phyloP scores from a whole-genome alignment of 2,797 vertebrate genomes.

The Spheniscus humboldti region DNA sequence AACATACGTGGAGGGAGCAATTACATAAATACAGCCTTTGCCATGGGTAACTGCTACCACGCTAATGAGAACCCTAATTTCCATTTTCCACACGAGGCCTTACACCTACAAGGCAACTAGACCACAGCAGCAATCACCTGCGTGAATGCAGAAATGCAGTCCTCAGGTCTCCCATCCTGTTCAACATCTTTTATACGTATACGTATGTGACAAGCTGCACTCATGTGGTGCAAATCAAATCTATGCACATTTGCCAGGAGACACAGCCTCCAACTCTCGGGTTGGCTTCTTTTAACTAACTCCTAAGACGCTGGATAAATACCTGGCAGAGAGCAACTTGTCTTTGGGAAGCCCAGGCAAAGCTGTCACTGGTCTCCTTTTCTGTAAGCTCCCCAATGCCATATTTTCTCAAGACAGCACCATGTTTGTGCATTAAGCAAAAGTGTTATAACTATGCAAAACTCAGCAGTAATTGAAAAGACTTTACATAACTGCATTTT shows the following conservation, averaged over 20 bases:
- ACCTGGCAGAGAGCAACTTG: not conserved
- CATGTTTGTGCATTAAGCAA: not conserved
- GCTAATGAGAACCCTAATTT: not conserved
- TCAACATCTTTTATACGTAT: fast-evolving
- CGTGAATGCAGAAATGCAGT: not conserved
- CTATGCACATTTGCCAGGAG: not conserved
- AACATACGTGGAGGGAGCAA: not conserved
- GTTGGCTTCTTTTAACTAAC: not conserved
- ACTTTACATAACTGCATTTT: not conserved
- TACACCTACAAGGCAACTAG: not conserved
- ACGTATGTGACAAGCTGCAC: not conserved
- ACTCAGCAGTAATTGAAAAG: not conserved
- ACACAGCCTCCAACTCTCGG: not conserved
- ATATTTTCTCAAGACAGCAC: not conserved
- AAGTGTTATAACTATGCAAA: not conserved
- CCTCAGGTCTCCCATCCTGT: not conserved
- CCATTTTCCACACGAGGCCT: not conserved
- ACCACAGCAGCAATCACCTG: not conserved
- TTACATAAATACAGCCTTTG: not conserved
- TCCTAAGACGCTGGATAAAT: not conserved
- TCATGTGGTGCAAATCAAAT: not conserved
- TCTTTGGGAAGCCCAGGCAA: not conserved
- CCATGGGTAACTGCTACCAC: not conserved
- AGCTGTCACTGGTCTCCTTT: not conserved
- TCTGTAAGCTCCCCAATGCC: not conserved